Evolutionary conservation across 2,888 invertebrate genomes (phyloP).

Genomic region (Limnephilus marmoratus): DNA sequence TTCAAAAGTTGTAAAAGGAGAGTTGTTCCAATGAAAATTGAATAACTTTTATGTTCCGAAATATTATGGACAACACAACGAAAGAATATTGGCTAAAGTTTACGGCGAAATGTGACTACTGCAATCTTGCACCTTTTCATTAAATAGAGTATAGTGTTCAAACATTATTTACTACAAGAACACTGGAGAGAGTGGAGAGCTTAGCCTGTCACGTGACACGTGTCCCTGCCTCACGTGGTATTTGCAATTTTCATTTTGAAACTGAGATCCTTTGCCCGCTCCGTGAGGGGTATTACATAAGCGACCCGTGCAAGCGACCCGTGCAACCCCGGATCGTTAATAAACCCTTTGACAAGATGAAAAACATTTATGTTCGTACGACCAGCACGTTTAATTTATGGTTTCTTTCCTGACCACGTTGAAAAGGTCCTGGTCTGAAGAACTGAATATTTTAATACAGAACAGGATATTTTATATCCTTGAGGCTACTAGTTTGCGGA

Average conservation of each 20-base stretch:
- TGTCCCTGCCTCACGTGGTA: not conserved
- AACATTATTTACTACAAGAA: not conserved
- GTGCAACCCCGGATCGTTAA: not conserved
- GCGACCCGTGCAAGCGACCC: not conserved
- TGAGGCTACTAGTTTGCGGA: not conserved
- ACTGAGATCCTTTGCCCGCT: not conserved
- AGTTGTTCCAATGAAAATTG: no score
- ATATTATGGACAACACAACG: no score
- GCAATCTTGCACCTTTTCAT: not conserved
- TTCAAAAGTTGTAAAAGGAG: no score
- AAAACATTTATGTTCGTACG: not conserved
- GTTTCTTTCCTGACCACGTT: not conserved
- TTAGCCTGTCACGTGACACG: not conserved
- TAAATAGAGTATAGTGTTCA: not conserved
- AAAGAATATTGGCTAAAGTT: no score
- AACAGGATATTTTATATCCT: not conserved
- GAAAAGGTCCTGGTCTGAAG: not conserved
- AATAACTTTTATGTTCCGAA: no score
- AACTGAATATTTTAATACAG: not conserved
- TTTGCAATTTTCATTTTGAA: not conserved
- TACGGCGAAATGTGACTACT: not conserved
- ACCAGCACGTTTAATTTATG: not conserved
- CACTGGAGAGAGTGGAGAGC: not conserved
- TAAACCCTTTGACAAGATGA: constrained; percentile 43
- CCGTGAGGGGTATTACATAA: not conserved